Base-by-base conservation (phyloP, 2,797 vertebrate genomes). In the Podargus strigoides region DNA sequence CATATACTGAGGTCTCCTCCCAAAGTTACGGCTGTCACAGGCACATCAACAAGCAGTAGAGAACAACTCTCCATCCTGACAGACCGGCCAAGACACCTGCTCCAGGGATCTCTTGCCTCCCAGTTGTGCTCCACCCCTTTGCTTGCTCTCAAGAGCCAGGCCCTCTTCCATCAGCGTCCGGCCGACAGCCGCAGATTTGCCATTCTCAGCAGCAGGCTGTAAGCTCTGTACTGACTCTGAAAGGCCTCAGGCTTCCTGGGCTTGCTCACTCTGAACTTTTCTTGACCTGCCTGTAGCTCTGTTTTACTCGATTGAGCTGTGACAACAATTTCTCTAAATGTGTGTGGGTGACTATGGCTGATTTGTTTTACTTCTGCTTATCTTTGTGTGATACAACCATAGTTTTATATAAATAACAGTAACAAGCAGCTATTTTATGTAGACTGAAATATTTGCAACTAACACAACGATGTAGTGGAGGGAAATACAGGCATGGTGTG, bases 71-170 rank as follows among this genome's bases (percentile, higher is more conserved):
- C 17, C 1, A 1, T 49, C 70, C 56, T 88, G 39, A 85, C 32
- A 44, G 63, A 89, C 18, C 77, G 47, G 95, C 95, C 95, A 94
- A 85, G 70, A 70, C 94, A 95, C 87, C 91, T 94, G 93, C 88
- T 85, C 85, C 6, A 8, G 89, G 80, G 95, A 93, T 58, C 77
- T 93, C 64, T 60, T 39, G 46, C 69, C 94, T 64, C 77, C 81
- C 32, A 77, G 44, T n/a, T 26, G 56, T 64, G 70, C 86, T 87
- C 92, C 93, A 96, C 91, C 93, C 70, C 42, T 87, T 72, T 2
- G 5, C 82, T 60, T 36, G 58, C 74, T 91, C 87, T 53, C 50
- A 28, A 79, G 47, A 80, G 56, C 49, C 76, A 62, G 50, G 21
- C 59, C 26, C 47, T 78, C 76, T 67, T 60, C 12, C 0, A 69